Percentiles rank a stretch among this genome's conserved stretches.
Conservation (phyloP, 2,888 invertebrate species). For the Cephus nigrinus region DNA sequence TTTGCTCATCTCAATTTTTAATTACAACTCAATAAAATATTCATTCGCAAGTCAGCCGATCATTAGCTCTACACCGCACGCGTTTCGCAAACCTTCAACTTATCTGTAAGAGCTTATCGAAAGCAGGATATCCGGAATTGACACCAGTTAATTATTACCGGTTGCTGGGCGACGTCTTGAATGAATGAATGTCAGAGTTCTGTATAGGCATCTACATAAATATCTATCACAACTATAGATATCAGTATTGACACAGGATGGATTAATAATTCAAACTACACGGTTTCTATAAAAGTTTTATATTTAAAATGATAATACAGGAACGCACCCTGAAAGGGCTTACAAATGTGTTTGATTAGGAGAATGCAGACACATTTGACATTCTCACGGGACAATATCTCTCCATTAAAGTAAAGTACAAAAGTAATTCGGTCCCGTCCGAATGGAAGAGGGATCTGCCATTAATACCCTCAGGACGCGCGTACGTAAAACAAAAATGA, state of each 20-base stretch:
- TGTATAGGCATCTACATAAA: background rate
- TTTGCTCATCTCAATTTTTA: background rate
- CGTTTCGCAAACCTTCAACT: background rate
- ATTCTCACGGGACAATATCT: background rate
- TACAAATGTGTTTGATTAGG: slow-evolving; percentile 39
- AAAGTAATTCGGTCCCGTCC: background rate
- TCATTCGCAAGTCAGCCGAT: background rate
- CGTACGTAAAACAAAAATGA: background rate
- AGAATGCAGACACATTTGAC: slow-evolving; percentile 15
- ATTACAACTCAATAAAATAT: background rate
- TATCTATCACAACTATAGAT: slow-evolving; percentile 1
- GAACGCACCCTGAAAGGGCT: slow-evolving; percentile 42
- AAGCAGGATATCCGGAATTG: slow-evolving; percentile 6
- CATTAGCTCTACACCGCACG: background rate
- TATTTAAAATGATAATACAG: slow-evolving; percentile 44
- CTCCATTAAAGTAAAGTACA: background rate
- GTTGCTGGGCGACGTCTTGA: background rate
- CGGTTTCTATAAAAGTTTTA: slow-evolving; percentile 23
- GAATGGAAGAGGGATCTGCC: background rate
- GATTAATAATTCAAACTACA: slow-evolving; percentile 12
- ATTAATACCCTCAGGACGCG: background rate
- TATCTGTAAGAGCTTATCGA: background rate
- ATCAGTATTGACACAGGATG: background rate
- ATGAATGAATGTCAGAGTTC: background rate
- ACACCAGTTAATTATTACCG: slow-evolving; percentile 1